Percentiles rank a stretch among this genome's conserved stretches.
These are phyloP conservation scores for Rhabdophis nuchalis DNA, from an alignment of 2,797 vertebrate species.

Conservation along the genomic window DNA sequence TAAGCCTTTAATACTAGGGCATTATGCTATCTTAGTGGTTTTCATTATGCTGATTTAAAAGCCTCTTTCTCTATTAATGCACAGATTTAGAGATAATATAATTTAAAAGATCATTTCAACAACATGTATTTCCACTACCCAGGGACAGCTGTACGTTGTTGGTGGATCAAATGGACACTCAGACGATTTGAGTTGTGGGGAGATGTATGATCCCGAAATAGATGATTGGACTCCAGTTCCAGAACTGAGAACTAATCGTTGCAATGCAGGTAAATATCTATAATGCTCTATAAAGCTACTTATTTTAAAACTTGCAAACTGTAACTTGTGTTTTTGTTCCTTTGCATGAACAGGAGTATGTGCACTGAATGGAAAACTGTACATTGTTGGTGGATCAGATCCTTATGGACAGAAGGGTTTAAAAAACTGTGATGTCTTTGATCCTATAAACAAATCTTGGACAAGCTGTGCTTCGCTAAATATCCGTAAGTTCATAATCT, in stretches of 20 bases:
- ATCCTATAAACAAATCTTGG: conserved; percentile 91
- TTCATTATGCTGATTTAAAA: neutral
- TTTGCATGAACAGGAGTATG: conserved; percentile 80
- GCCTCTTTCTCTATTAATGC: neutral
- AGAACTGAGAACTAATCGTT: conserved; percentile 94
- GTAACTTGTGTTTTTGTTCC: neutral
- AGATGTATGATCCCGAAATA: conserved; percentile 85
- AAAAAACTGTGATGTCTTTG: conserved; percentile 97
- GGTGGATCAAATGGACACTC: conserved; percentile 97
- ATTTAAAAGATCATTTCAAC: neutral
- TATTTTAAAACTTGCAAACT: rapidly evolving
- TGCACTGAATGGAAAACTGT: conserved; percentile 89
- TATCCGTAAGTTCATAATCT: conserved; percentile 81
- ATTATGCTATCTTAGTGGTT: neutral
- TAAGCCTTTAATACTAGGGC: neutral
- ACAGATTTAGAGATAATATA: neutral
- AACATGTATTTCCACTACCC: neutral
- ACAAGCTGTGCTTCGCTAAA: conserved; percentile 90
- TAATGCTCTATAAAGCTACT: rapidly evolving
- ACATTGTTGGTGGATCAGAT: conserved; percentile 94
- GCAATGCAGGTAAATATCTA: conserved; percentile 85
- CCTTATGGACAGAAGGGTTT: conserved; percentile 97
- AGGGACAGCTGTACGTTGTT: conserved; percentile 95
- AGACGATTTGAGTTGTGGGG: conserved; percentile 94
- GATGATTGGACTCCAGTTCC: conserved; percentile 93